Evolutionary conservation across 2,888 invertebrate genomes (phyloP).

Genomic region (Tipula confusa): DNA sequence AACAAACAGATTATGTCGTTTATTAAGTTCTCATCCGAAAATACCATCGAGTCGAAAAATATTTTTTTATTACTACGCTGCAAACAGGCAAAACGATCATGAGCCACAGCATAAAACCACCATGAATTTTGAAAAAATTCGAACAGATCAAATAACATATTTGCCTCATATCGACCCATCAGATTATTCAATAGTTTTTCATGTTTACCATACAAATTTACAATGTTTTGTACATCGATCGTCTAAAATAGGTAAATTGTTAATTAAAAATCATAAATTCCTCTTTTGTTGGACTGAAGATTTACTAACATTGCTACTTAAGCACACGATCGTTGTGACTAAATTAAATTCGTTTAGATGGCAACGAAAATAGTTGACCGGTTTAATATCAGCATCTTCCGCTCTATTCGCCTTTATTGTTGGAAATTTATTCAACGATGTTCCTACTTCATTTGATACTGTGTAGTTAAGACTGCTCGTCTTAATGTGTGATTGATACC

Average conservation of each 20-base stretch:
- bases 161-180: slow-evolving; percentile 56
- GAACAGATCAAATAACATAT: slow-evolving; percentile 61
- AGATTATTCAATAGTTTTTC: slow-evolving; percentile 67
- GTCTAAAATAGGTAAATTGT: slow-evolving; percentile 1
- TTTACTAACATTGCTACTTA: slow-evolving; percentile 53
- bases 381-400: not conserved
- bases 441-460: not conserved
- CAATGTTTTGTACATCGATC: slow-evolving; percentile 48
- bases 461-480: not conserved
- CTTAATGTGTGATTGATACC: not conserved
- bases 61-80: slow-evolving; percentile 33
- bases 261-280: too few relatives aligned
- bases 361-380: slow-evolving; percentile 55
- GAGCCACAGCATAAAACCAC: slow-evolving; percentile 63
- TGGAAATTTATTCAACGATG: not conserved
- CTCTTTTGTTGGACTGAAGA: too few relatives aligned
- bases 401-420: not conserved
- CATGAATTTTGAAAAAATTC: slow-evolving; percentile 64
- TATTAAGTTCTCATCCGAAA: slow-evolving; percentile 5
- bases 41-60: slow-evolving; percentile 3
- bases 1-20: not conserved
- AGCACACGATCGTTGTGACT: slow-evolving; percentile 59
- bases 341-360: slow-evolving; percentile 56
- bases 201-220: slow-evolving; percentile 66
- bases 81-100: slow-evolving; percentile 54